phyloP scores from a whole-genome alignment of 1,140 invertebrate species.

The Metopolophium dirhodum region DNA sequence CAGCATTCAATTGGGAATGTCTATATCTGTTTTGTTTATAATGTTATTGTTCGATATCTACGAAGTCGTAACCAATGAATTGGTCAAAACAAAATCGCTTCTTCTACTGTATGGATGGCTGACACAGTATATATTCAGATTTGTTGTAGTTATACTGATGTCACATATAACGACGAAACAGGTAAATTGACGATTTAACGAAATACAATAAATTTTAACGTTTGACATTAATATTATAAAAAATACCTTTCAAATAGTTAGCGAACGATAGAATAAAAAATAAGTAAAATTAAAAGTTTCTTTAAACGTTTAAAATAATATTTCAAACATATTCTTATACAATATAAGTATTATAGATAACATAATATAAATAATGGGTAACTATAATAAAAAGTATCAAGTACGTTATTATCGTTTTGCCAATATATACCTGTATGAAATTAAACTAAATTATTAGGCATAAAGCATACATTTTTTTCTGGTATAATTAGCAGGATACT shows the following conservation, averaged over 20 bases:
- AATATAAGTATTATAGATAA: not conserved
- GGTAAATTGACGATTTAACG: not conserved
- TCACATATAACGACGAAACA: not conserved
- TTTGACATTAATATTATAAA: not conserved
- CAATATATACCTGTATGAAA: not conserved
- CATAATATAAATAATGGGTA: not conserved
- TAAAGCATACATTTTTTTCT: not conserved
- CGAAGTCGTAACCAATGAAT: not conserved
- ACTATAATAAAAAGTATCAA: not conserved
- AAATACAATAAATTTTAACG: not conserved
- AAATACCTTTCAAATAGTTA: not conserved
- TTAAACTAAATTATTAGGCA: not conserved
- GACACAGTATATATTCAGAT: slow-evolving; percentile 3
- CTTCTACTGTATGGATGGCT: not conserved
- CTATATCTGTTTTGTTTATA: not conserved
- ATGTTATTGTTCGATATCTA: slow-evolving; percentile 38
- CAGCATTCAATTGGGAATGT: slow-evolving; percentile 3
- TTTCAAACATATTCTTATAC: not conserved
- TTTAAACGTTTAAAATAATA: too few relatives aligned
- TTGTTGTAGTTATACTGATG: not conserved
- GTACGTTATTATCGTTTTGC: not conserved
- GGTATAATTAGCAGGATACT: not conserved
- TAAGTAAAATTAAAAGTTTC: too few relatives aligned
- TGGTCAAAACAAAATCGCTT: not conserved
- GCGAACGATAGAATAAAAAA: not conserved